Base-by-base conservation (phyloP, 2,113 vertebrate species). In the Pedionomus torquatus region DNA sequence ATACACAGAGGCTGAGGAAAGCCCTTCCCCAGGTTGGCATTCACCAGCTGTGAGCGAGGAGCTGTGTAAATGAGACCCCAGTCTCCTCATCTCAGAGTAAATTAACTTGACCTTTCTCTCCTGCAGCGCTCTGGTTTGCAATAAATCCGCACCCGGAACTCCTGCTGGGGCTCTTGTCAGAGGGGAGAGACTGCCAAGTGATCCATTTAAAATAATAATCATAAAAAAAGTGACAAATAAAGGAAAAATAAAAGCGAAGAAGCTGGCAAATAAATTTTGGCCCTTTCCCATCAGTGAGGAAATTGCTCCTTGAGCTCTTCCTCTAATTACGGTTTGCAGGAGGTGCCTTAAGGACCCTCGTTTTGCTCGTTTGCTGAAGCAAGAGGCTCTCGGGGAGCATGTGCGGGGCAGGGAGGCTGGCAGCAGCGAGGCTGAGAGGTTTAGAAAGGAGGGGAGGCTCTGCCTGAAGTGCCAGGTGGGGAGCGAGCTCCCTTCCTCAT, bases 41-140 rank as follows among this genome's bases (percentile, higher is more conserved):
- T 90, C 83, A 74, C 66, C 89, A 83, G 77, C 89, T 92, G 92
- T 15, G 60, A 96, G 94, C 77, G 9, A 78, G 66, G 87, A 85
- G 64, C 92, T 92, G 95, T 74, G 94, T 70, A 95, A 97, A 97
- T 90, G 93, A 97, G 94, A 77, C 85, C 84, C 65, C 60, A 2
- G 64, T 43, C 93, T 93, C 64, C 89, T 80, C 77, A 33, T 83
- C 84, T 97, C 94, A 7, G 76, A 96, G 95, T 95, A 97, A 98
- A 97, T 97, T 94, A 95, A 94, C 80, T 90, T 97, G 97, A 97
- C 97, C 97, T 98, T 97, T 96, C 82, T 52, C 41, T 78, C 89
- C 19, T 4, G 37, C 58, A 3, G 51, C 1, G 39, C 51, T 66
- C 87, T 58, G 72, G 72, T 92, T 93, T 23, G 69, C 60, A 10